These are phyloP conservation scores for Heterotilapia buettikoferi DNA, from an alignment of 2,113 vertebrate genomes.

Conservation along the genomic window DNA sequence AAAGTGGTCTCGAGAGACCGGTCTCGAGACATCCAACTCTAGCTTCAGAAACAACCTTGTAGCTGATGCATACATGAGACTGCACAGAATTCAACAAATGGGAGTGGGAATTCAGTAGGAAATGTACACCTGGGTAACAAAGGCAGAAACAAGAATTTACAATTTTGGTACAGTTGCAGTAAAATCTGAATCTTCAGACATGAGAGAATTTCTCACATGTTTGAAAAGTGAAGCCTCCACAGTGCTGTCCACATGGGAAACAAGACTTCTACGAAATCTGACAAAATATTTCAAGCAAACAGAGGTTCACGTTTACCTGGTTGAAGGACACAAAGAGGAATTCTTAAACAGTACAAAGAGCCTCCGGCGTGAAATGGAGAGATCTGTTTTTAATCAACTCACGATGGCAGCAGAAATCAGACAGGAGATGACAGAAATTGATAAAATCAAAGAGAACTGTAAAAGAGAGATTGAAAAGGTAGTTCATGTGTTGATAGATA, in stretches of 20 bases:
- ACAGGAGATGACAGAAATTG: slow-evolving; percentile 15
- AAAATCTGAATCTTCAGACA: fast-evolving
- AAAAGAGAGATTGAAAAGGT: background rate
- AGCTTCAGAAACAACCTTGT: fast-evolving
- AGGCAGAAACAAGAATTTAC: fast-evolving
- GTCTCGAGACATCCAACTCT: too few species aligned
- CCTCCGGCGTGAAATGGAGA: slow-evolving; percentile 31
- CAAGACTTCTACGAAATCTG: slow-evolving; percentile 21
- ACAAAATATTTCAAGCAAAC: slow-evolving; percentile 40
- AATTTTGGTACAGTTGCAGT: fast-evolving
- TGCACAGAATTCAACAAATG: too few species aligned
- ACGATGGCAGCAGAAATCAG: slow-evolving; percentile 14
- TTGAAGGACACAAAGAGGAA: slow-evolving; percentile 45
- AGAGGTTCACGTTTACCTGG: slow-evolving; percentile 31
- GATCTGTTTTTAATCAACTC: slow-evolving; percentile 9
- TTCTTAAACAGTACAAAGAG: slow-evolving; percentile 37
- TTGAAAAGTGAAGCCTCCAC: slow-evolving; percentile 21
- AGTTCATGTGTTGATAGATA: fast-evolving
- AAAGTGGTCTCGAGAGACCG: too few species aligned
- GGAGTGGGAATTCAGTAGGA: too few species aligned
- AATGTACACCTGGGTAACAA: too few species aligned
- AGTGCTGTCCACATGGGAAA: slow-evolving; percentile 20
- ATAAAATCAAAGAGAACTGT: slow-evolving; percentile 29
- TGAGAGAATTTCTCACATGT: fast-evolving
- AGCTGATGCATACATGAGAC: too few species aligned